Evolutionary conservation across 2,797 vertebrate species (phyloP), one percentile per base, ranked within the genome.

Genomic region (Zalophus californianus): DNA sequence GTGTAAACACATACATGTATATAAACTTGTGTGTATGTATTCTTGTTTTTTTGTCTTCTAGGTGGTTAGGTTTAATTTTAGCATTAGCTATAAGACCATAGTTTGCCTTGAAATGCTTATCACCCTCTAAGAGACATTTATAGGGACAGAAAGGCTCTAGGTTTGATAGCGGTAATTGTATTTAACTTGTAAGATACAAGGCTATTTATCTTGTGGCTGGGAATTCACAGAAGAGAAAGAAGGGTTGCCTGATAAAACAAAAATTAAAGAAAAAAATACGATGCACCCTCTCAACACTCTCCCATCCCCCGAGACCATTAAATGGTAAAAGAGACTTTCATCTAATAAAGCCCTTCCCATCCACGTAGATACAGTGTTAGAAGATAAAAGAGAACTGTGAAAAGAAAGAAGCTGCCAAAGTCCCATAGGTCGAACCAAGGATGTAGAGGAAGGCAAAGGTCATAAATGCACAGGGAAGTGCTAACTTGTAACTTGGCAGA

Each of bases 151-250:
- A 98, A 98, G 98, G 98, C 99, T 98, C 97, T 98, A 98, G 98
- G 98, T 99, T 98, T 99, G 98, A 99, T 99, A 99, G 98, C 97
- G 98, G 98, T 99, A 99, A 99, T 99, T 99, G 98, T 99, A 99
- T 99, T 99, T 99, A 99, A 99, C 98, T 99, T 98, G 97, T 96
- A 98, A 98, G 98, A 98, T 97, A 98, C 94, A 96, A 97, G 96
- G 97, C 98, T 99, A 98, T 99, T 99, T 99, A 99, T 99, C 98
- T 99, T 95, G 83, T 0, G 60, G 92, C 97, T 98, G 64, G 97
- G 96, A 99, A 99, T 98, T 98, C 98, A 98, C 91, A 96, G 78
- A 97, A 96, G 86, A 97, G 84, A 97, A 98, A 98, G 95, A 95
- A 98, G 96, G 94, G 85, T 96, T 98, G 54, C 87, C 86, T 38